These are phyloP conservation scores for Raja brachyura DNA, from an alignment of 2,113 vertebrate species.

Conservation along the genomic window DNA sequence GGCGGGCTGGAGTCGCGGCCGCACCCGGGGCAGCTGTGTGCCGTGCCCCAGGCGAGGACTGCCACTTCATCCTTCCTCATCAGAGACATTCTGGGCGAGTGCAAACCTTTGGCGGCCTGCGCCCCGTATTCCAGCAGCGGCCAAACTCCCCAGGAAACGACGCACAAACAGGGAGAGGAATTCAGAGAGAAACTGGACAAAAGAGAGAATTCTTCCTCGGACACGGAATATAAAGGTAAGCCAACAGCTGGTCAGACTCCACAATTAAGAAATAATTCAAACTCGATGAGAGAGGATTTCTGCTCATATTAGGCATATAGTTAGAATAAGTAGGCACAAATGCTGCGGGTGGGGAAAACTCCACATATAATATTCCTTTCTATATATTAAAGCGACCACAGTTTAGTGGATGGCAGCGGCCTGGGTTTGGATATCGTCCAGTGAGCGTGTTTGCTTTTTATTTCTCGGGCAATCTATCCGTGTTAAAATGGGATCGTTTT, in stretches of 20 bases:
- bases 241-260: neutral
- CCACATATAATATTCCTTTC: neutral
- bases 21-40: conserved; percentile 71
- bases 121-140: conserved; percentile 93
- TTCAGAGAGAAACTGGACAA: conserved; percentile 83
- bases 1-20: conserved; percentile 72
- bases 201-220: conserved; percentile 81
- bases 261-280: neutral
- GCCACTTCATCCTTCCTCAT: conserved; percentile 97
- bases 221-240: conserved; percentile 96
- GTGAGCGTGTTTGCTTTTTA: neutral
- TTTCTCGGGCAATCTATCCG: neutral
- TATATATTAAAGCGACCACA: neutral
- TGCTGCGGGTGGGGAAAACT: neutral
- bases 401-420: neutral
- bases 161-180: conserved; percentile 74
- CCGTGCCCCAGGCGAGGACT: conserved; percentile 80
- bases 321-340: neutral
- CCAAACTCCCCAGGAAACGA: conserved; percentile 72
- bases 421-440: neutral
- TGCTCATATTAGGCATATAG: too few relatives aligned
- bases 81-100: conserved; percentile 94
- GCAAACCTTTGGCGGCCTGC: conserved; percentile 91
- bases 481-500: neutral
- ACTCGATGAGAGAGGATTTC: neutral